Evolutionary conservation across 2,113 vertebrate genomes (phyloP), one percentile per base, ranked within the genome.

Genomic region (Epinephelus lanceolatus): DNA sequence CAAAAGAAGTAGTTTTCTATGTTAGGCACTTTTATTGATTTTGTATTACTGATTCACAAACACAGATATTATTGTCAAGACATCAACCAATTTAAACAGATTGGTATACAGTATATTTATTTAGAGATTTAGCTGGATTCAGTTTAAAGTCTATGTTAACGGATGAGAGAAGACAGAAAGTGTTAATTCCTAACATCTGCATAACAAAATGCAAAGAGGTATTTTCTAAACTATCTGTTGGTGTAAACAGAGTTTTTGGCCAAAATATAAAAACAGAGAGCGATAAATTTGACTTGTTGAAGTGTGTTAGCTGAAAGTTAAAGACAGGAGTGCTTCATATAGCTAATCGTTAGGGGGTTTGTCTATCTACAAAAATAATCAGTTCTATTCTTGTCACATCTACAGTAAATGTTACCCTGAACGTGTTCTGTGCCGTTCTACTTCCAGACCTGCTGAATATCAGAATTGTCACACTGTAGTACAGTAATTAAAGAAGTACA

Each of bases 1-100:
- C 52, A 9, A 62, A 60, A 14, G 21, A 62, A 10, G 62, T 90
- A 83, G 80, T 93, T 90, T 93, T 93, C 90, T 94, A 94, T 93
- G 90, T 94, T 95, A 95, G 95, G 93, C 90, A 96, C 93, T 95
- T 96, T 96, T 94, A 96, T 95, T 95, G 80, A 94, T 85, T 91
- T 93, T 88, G 80, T 90, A 85, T 88, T 71, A 94, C 56, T 89
- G 91, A 82, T 81, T 88, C 84, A 91, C 85, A 94, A 95, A 94
- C 92, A 86, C 86, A 93, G 80, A 90, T 83, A 84, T 53, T 63
- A 78, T 80, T 87, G 63, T 49, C 76, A 88, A 79, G 76, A 86
- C 61, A 63, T 76, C 66, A 86, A 78, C 83, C 76, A 76, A 83
- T 89, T 87, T 76, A 23, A 85, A 87, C 77, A 88, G 53, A 89